Percentiles rank a stretch among this genome's conserved stretches.
Evolutionary conservation across 2,888 invertebrate species (phyloP).

Genomic region (Hemicrepidius hirtus): DNA sequence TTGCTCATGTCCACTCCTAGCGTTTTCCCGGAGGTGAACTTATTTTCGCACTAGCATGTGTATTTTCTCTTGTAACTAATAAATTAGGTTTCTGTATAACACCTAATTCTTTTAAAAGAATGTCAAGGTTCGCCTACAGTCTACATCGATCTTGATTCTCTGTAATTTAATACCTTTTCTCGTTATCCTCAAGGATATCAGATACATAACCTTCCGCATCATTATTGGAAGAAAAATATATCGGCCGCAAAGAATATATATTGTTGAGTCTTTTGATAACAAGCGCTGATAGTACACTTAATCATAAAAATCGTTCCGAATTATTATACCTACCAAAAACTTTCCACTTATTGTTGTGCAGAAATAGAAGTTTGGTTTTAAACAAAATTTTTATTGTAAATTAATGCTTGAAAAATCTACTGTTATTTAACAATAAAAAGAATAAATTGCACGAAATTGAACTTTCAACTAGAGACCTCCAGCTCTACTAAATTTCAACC

Average conservation of each 20-base stretch:
- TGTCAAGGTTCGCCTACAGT: conserved; percentile 19
- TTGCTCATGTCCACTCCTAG: conserved; percentile 15
- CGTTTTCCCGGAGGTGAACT: neutral
- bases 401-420: no score
- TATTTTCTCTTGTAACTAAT: conserved; percentile 20
- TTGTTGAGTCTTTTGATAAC: neutral
- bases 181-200: conserved; percentile 18
- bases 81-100: conserved; percentile 17
- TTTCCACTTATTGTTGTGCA: no score
- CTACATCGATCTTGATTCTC: conserved; percentile 10
- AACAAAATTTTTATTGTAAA: no score
- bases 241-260: neutral
- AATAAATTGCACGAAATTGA: no score
- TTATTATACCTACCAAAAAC: no score
- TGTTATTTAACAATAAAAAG: no score
- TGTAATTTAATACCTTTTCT: conserved; percentile 31
- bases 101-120: conserved; percentile 22
- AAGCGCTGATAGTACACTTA: neutral
- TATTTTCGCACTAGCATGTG: conserved; percentile 23
- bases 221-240: conserved; percentile 20
- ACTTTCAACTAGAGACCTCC: no score
- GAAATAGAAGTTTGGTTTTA: no score
- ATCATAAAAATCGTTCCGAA: no score
- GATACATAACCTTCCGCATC: conserved; percentile 19
- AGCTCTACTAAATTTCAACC: no score